A percentile compares a stretch with the other conserved stretches of the same genome.
phyloP scores from a whole-genome alignment of 1,140 invertebrate species.

The Laupala kohalensis region DNA sequence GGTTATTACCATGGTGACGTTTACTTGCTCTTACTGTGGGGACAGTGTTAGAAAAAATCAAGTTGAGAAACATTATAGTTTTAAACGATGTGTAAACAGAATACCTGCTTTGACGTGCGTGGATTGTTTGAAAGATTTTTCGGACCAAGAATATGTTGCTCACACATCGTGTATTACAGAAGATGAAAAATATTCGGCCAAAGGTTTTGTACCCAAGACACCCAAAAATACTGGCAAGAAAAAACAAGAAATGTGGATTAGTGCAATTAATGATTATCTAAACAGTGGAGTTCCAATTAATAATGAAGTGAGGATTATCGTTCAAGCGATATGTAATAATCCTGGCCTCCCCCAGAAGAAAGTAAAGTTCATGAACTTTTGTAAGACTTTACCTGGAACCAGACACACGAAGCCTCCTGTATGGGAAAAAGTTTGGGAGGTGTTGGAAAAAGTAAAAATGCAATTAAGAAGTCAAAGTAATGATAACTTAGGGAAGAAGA shows the following conservation, averaged over 20 bases:
- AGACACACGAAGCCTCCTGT: not conserved
- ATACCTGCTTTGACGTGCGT: not conserved
- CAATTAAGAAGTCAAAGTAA: too few species aligned
- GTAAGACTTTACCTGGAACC: not conserved
- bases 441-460: not conserved
- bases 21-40: not conserved
- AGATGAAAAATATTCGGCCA: slow-evolving; percentile 77
- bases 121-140: slow-evolving; percentile 30
- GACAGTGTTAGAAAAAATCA: not conserved
- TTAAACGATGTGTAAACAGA: not conserved
- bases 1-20: not conserved
- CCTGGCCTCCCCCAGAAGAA: not conserved
- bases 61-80: not conserved
- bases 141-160: slow-evolving; percentile 60
- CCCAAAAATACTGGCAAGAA: slow-evolving; percentile 70
- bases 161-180: slow-evolving; percentile 90
- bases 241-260: slow-evolving; percentile 81
- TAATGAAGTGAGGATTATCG: not conserved
- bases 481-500: not conserved
- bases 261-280: slow-evolving; percentile 46
- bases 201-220: slow-evolving; percentile 60
- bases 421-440: not conserved
- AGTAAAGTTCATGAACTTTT: not conserved
- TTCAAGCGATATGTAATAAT: not conserved
- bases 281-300: not conserved